A percentile compares a stretch with the other conserved stretches of the same genome.
Conservation (phyloP, 2,113 vertebrate species). For the Dipodomys stephensi region DNA sequence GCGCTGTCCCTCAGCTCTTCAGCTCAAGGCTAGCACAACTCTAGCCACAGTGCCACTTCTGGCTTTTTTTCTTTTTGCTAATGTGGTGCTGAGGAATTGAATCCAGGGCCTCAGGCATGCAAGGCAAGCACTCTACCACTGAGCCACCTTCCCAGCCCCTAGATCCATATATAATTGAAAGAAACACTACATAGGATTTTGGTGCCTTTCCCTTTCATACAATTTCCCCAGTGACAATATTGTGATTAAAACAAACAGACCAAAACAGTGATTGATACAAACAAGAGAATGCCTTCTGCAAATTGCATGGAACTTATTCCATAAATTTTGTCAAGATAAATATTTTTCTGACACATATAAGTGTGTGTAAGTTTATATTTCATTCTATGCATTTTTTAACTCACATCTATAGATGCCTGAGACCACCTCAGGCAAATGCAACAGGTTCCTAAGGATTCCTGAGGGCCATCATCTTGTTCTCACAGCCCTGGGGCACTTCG, state of each 20-base stretch:
- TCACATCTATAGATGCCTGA: background rate
- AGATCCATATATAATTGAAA: background rate
- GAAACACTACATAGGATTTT: background rate
- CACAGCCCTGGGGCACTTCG: background rate
- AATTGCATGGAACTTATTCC: background rate
- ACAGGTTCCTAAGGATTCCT: background rate
- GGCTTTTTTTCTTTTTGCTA: too few relatives aligned
- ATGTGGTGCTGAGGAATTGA: too few relatives aligned
- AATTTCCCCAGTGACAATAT: background rate
- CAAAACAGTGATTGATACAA: background rate
- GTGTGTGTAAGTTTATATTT: background rate
- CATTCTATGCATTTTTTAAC: background rate
- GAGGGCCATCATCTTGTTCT: background rate
- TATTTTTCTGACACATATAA: background rate
- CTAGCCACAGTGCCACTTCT: too few relatives aligned
- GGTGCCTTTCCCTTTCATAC: background rate
- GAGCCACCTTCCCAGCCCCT: too few relatives aligned
- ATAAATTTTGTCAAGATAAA: background rate
- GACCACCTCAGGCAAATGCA: background rate
- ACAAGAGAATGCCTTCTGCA: conserved; percentile 5
- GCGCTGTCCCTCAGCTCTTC: too few relatives aligned
- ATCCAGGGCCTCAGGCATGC: too few relatives aligned
- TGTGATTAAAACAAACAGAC: background rate
- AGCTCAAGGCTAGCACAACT: too few relatives aligned
- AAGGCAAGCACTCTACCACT: too few relatives aligned